Evolutionary conservation across 2,888 invertebrate genomes (phyloP).

Genomic region (Smittia sp.): DNA sequence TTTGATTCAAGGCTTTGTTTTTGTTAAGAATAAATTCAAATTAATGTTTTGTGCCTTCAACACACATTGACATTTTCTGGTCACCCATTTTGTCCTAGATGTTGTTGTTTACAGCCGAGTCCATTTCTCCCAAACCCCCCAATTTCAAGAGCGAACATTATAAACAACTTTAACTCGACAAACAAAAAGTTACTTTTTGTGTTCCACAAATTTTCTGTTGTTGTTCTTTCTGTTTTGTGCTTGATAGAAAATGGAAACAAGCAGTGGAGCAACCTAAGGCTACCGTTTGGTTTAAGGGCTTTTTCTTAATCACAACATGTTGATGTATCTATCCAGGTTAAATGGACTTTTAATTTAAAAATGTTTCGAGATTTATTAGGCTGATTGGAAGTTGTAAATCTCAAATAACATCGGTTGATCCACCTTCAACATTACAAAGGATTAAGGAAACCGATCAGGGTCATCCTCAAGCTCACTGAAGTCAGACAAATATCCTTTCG

Average conservation of each 20-base stretch:
- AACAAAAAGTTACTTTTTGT: constrained; percentile 2
- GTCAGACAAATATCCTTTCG: too few relatives aligned
- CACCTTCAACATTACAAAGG: too few relatives aligned
- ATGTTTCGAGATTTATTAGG: too few relatives aligned
- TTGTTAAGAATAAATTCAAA: constrained; percentile 8
- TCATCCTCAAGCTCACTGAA: too few relatives aligned
- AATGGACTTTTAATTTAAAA: too few relatives aligned
- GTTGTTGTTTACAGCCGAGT: constrained; percentile 6
- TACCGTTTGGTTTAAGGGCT: too few relatives aligned
- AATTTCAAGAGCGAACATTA: background rate
- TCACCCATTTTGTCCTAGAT: background rate
- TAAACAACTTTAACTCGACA: constrained; percentile 17
- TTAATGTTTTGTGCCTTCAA: constrained; percentile 17
- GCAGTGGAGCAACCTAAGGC: too few relatives aligned
- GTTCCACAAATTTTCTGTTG: constrained; percentile 3
- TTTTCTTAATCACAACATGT: too few relatives aligned
- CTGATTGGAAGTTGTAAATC: too few relatives aligned
- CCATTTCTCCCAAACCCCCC: background rate
- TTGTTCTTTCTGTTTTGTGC: background rate
- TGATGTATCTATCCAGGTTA: too few relatives aligned
- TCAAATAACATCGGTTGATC: too few relatives aligned
- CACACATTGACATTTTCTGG: constrained; percentile 27
- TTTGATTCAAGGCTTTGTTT: constrained; percentile 7
- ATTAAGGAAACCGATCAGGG: too few relatives aligned
- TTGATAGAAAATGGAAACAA: background rate